Base-by-base conservation (phyloP, 2,113 vertebrate species). In the Serilophus lunatus region DNA sequence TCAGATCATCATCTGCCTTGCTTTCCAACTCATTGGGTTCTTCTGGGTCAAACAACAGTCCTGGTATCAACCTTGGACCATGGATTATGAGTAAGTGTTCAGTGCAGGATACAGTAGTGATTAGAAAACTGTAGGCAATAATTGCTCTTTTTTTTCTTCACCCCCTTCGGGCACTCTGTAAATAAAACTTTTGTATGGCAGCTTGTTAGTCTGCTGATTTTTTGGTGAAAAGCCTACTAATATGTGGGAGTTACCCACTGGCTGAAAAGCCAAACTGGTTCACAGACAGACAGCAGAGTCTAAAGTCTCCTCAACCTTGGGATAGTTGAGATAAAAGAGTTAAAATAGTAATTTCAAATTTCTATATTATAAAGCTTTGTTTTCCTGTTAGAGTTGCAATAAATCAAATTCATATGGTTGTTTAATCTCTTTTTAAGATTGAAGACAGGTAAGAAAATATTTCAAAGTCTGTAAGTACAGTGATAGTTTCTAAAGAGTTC, bases 1-100 rank as follows among this genome's bases (percentile, higher is more conserved):
- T 91, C 99, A 99, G 97, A 99, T 99, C 93, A 75, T 99, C 95
- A 98, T 99, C 97, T 99, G 98, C 95, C 95, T 99, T 96, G 98
- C 98, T 96, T 99, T 99, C 98, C 99, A 99, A 88, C 98, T 89
- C 56, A 47, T 98, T 3, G 98, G 99, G 3, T 99, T 99, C 97
- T 95, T 99, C 59, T 98, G 98, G 98, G 99, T 99, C 91, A 98
- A 95, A 84, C 96, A 98, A 71, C 98, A 99, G 96, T 82, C 96
- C 86, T 99, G 99, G 99, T 99, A 99, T 96, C 93, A 98, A 71
- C 40, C 56, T 15, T 99, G 99, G 98, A 98, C 89, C 13, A 93
- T 86, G 1, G 50, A 92, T 40, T 98, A 98, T 26, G 97, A 99
- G 99, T 99, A 97, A 99, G 99, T 98, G 31, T 84, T 70, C 44